Evolutionary conservation across 2,113 vertebrate species (phyloP).

Genomic region (Chrysemys picta): DNA sequence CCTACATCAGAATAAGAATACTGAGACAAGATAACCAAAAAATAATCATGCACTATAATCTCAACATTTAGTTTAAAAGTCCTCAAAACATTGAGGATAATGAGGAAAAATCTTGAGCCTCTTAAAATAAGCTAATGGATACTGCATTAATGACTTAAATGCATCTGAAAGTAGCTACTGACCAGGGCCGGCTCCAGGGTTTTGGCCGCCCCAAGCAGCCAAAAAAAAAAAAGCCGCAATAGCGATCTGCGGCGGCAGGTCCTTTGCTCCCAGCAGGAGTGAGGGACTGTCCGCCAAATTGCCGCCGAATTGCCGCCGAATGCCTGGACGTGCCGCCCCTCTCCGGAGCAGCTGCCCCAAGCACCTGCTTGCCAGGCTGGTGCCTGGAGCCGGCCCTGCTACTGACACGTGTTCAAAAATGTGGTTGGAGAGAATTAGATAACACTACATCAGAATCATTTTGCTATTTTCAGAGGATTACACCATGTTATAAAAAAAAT

Average conservation of each 20-base stretch:
- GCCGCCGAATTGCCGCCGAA: too few relatives aligned
- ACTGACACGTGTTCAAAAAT: background rate
- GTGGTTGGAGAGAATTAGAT: background rate
- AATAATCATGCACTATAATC: background rate
- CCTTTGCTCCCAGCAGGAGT: too few relatives aligned
- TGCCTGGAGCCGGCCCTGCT: background rate
- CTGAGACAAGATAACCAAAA: conserved; percentile 46
- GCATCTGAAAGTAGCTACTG: background rate
- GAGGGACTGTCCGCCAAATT: too few relatives aligned
- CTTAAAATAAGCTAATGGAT: background rate
- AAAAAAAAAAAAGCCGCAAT: too few relatives aligned
- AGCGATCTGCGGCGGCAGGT: too few relatives aligned
- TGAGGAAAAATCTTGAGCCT: background rate
- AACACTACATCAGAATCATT: background rate
- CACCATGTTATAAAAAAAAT: background rate
- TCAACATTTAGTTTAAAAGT: conserved; percentile 43
- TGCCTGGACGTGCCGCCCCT: too few relatives aligned
- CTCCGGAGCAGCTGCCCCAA: too few relatives aligned
- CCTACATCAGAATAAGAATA: conserved; percentile 48
- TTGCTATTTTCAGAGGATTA: background rate
- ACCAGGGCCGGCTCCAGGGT: background rate
- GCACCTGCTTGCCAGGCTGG: too few relatives aligned
- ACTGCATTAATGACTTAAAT: background rate
- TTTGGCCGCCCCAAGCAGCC: too few relatives aligned
- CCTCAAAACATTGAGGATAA: conserved; percentile 8